Percentiles rank a stretch among this genome's conserved stretches.
These are phyloP conservation scores for Luidia sarsii DNA, from an alignment of 53 echinoderm and acorn worm genomes.

Conservation along the genomic window DNA sequence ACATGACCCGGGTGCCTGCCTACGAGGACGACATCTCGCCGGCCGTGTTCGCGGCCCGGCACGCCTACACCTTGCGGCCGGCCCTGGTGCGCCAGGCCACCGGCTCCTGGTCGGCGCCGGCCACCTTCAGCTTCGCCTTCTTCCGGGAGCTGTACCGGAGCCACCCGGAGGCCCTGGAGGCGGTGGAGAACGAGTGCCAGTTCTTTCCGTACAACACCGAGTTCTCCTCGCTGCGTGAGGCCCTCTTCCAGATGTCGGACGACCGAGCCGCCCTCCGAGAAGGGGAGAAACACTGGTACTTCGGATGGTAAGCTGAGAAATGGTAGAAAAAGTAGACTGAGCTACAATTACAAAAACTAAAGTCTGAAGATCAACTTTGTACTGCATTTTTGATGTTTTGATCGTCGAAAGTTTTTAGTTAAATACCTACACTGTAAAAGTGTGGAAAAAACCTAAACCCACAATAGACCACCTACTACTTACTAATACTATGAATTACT, in stretches of 20 bases:
- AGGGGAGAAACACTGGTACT: conserved; percentile 75
- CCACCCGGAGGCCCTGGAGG: conserved; percentile 52
- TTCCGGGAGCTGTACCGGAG: conserved; percentile 70
- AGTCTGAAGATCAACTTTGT: too few relatives aligned
- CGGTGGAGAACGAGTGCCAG: conserved; percentile 74
- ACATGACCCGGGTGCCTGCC: conserved; percentile 56
- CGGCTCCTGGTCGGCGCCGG: conserved; percentile 71
- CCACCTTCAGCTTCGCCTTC: conserved; percentile 70
- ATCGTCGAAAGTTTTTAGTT: too few relatives aligned
- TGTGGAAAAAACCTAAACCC: too few relatives aligned
- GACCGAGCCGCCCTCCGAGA: conserved; percentile 63
- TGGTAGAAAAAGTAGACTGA: too few relatives aligned
- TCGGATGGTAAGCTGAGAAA: conserved; percentile 99
- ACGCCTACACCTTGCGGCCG: conserved; percentile 83
- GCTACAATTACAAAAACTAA: too few relatives aligned
- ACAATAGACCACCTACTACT: too few relatives aligned
- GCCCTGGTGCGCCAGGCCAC: conserved; percentile 76
- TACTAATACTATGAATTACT: too few relatives aligned
- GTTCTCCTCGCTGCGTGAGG: conserved; percentile 66
- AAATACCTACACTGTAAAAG: too few relatives aligned
- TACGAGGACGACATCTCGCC: conserved; percentile 62
- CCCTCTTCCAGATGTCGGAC: conserved; percentile 77
- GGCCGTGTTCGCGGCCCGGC: conserved; percentile 69
- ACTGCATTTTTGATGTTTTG: too few relatives aligned
- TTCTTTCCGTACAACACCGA: conserved; percentile 88